Evolutionary conservation across 2,797 vertebrate genomes (phyloP).

Genomic region (Florisuga fusca): DNA sequence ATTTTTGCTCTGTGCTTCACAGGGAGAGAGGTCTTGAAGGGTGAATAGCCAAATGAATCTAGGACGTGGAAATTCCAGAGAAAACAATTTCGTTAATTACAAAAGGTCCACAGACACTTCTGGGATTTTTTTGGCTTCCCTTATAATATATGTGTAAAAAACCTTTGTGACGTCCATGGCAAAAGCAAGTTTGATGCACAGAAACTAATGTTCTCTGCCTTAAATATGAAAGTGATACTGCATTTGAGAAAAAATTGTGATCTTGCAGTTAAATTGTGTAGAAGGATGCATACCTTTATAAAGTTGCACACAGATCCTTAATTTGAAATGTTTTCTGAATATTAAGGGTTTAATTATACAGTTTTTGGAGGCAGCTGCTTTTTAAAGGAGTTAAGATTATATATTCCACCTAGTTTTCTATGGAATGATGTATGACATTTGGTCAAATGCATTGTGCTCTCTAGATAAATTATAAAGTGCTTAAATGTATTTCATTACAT

Average conservation of each 20-base stretch:
- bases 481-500: constrained; percentile 46
- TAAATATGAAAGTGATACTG: neutral
- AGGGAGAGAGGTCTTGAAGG: neutral
- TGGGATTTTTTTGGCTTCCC: accelerated
- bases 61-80: neutral
- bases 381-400: neutral
- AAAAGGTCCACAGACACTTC: neutral
- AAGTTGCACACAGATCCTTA: neutral
- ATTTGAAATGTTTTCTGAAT: neutral
- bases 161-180: neutral
- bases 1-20: neutral
- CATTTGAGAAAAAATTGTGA: neutral
- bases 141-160: neutral
- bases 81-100: neutral
- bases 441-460: constrained; percentile 22
- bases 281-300: neutral
- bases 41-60: neutral
- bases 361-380: neutral
- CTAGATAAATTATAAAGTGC: constrained; percentile 58
- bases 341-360: neutral
- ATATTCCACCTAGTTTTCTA: neutral
- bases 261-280: neutral
- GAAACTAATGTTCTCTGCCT: neutral
- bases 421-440: constrained; percentile 49
- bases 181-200: neutral